Percentiles rank a stretch among this genome's conserved stretches.
phyloP scores from a whole-genome alignment of 2,113 vertebrate species.

The Neomonachus schauinslandi region DNA sequence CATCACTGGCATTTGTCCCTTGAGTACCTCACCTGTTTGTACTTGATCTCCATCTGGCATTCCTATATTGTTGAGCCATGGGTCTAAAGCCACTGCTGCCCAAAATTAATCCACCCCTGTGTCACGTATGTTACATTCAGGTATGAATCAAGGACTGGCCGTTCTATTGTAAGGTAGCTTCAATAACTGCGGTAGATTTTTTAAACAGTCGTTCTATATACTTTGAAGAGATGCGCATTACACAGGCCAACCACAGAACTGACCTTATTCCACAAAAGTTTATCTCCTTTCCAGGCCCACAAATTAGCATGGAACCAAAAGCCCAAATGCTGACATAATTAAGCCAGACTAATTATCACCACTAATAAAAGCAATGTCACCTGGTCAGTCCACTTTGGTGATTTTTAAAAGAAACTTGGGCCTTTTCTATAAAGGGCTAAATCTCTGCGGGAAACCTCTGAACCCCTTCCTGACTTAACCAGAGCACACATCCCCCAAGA shows the following conservation, averaged over 20 bases:
- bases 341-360: constrained; percentile 48
- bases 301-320: constrained; percentile 66
- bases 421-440: neutral
- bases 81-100: neutral
- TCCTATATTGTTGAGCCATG: neutral
- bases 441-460: constrained; percentile 38
- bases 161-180: neutral
- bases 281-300: constrained; percentile 51
- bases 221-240: neutral
- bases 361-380: constrained; percentile 50
- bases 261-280: constrained; percentile 4
- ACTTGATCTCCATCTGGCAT: neutral
- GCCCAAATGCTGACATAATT: neutral
- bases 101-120: neutral
- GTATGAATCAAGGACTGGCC: neutral
- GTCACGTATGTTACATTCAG: neutral
- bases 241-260: neutral
- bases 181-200: neutral
- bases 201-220: neutral
- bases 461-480: constrained; percentile 30
- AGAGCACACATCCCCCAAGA: neutral
- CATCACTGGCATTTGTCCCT: neutral
- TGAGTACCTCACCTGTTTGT: neutral
- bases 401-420: constrained; percentile 38
- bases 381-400: constrained; percentile 4